Conservation (phyloP, 2,888 invertebrate species). For the Plagodis dolabraria region DNA sequence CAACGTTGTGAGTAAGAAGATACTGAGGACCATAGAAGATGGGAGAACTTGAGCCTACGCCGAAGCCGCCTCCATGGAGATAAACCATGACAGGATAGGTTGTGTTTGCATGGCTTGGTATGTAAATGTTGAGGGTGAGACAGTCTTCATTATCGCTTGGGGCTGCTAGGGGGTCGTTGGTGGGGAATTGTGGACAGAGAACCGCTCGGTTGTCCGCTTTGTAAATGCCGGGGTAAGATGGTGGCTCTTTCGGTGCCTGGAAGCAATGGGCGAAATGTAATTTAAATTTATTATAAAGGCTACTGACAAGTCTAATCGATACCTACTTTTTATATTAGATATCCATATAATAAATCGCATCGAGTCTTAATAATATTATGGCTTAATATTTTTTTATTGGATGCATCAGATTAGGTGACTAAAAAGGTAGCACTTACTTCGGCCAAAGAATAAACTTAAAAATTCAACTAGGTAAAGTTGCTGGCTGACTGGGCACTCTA, state of each 20-base stretch:
- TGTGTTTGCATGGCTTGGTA: slow-evolving; percentile 54
- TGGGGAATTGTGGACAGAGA: slow-evolving; percentile 71
- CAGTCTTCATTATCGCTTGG: slow-evolving; percentile 79
- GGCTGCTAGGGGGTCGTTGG: slow-evolving; percentile 65
- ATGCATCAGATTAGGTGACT: too few relatives aligned
- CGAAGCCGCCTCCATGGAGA: slow-evolving; percentile 81
- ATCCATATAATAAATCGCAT: too few relatives aligned
- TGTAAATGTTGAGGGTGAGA: slow-evolving; percentile 72
- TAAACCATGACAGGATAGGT: slow-evolving; percentile 75
- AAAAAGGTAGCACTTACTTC: too few relatives aligned
- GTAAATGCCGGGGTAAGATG: slow-evolving; percentile 60
- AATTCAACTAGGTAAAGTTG: too few relatives aligned
- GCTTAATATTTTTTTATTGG: too few relatives aligned
- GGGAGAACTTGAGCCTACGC: slow-evolving; percentile 71
- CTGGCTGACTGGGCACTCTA: too few relatives aligned
- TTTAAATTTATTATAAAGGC: not conserved
- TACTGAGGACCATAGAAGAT: slow-evolving; percentile 76
- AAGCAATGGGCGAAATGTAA: slow-evolving; percentile 21
- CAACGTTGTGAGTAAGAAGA: slow-evolving; percentile 67
- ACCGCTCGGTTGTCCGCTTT: slow-evolving; percentile 67
- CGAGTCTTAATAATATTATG: too few relatives aligned
- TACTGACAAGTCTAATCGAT: too few relatives aligned
- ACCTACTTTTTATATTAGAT: too few relatives aligned
- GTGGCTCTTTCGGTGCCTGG: slow-evolving; percentile 68
- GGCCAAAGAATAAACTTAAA: too few relatives aligned